Evolutionary conservation across 1,140 invertebrate species (phyloP).

Genomic region (Conus betulinus): DNA sequence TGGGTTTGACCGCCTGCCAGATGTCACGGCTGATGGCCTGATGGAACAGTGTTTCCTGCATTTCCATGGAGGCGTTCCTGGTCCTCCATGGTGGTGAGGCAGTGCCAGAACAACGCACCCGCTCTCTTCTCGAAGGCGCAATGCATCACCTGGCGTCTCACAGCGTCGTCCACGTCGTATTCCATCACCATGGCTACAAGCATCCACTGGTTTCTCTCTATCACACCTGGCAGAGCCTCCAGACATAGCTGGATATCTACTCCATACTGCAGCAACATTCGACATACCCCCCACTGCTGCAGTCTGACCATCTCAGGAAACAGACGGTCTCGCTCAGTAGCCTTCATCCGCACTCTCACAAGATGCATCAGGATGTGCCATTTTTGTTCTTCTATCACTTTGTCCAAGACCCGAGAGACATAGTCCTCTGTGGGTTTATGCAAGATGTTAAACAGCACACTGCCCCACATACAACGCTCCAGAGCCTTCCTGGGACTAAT

Average conservation of each 20-base stretch:
- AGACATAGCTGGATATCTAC: background rate
- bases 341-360: background rate
- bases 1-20: constrained; percentile 15
- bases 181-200: constrained; percentile 9
- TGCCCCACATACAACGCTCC: background rate
- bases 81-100: background rate
- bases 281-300: background rate
- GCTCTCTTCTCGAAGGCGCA: background rate
- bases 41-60: background rate
- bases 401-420: background rate
- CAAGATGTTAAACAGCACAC: background rate
- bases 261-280: background rate
- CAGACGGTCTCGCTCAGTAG: background rate
- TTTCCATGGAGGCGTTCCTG: background rate
- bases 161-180: constrained; percentile 1
- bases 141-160: background rate
- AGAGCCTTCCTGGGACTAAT: background rate
- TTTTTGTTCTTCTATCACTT: background rate
- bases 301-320: constrained; percentile 16
- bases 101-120: background rate
- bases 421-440: background rate
- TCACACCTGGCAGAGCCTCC: background rate
- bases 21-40: background rate
- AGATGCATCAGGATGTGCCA: constrained; percentile 13
- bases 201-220: background rate